Base-by-base conservation (phyloP, 2,888 invertebrate species). In the Drosophila quasianomalipes region DNA sequence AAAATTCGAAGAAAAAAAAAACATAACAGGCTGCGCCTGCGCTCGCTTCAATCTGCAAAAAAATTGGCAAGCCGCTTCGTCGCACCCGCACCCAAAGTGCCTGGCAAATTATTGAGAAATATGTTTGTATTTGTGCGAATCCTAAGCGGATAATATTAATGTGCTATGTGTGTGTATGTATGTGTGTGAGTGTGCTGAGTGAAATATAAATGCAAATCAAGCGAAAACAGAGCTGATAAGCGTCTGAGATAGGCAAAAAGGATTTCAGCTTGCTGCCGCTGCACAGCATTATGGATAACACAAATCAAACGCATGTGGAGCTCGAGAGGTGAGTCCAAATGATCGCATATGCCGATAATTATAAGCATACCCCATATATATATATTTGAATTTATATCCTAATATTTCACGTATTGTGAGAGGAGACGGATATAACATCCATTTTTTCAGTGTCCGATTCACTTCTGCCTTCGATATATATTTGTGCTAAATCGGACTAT, bases 281-380 rank as follows among this genome's bases (percentile, higher is more conserved):
- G 57, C 35, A 41, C 31, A 39, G 30, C 47, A 80, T 68, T 61
- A 90, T 90, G 90, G 90, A 90, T 91, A 91, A 76, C 55, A 81
- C 77, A 69, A 85, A 81, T 77, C 86, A 79, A 79, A 75, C 71
- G 76, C 81, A 83, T 53, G 39, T 89, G 70, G 90, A 90, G 81
- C 76, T 90, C 35, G 90, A 90, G 82, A 91, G 90, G 90, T 90
- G 68, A 85, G 90, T 82, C 9, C 26, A 47, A 52, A 9, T 35
- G 51, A 73, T 68, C 31, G 3, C 22, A 31, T 2, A 28, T 31
- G 22, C 58, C 49, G 53, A 76, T 66, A 54, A 66, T 44, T 41
- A 63, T 33, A 35, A 58, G 28, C 59, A 59, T 26, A 10, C 30
- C 28, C 6, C 35, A 10, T 19, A 57, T 14, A 57, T 4, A 39